Evolutionary conservation across 1,140 invertebrate species (phyloP).

Genomic region (Anastrepha obliqua): DNA sequence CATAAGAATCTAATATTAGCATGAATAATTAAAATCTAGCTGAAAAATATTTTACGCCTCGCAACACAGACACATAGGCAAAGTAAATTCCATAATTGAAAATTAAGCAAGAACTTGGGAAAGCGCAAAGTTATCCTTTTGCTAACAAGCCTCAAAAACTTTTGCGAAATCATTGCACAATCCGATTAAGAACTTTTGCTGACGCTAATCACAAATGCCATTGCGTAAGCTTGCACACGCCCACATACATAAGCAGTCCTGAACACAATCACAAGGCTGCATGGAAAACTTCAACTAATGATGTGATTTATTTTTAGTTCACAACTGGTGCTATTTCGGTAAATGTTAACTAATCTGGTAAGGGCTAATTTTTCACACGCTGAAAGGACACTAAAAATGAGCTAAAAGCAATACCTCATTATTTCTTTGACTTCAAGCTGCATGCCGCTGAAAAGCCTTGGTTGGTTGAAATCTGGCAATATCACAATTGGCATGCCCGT

Average conservation of each 20-base stretch:
- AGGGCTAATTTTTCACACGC: no score
- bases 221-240: not conserved
- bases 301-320: no score
- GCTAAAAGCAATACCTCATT: no score
- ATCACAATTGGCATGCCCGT: no score
- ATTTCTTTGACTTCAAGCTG: no score
- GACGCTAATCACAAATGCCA: not conserved
- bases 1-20: not conserved
- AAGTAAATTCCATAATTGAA: slow-evolving; percentile 25
- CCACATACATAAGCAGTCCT: not conserved
- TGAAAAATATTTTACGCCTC: not conserved
- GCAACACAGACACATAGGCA: not conserved
- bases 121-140: slow-evolving; percentile 14
- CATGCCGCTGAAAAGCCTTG: no score
- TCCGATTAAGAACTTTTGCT: slow-evolving; percentile 41
- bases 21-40: not conserved
- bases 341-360: no score
- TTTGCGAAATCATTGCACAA: slow-evolving; percentile 23
- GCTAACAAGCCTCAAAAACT: slow-evolving; percentile 5
- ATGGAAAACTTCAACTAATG: no score
- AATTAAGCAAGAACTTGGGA: not conserved
- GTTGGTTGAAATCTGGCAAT: no score
- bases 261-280: no score
- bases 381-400: no score
- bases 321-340: no score